These are phyloP conservation scores for Amiota communis DNA, from an alignment of 2,888 invertebrate genomes.

Conservation along the genomic window DNA sequence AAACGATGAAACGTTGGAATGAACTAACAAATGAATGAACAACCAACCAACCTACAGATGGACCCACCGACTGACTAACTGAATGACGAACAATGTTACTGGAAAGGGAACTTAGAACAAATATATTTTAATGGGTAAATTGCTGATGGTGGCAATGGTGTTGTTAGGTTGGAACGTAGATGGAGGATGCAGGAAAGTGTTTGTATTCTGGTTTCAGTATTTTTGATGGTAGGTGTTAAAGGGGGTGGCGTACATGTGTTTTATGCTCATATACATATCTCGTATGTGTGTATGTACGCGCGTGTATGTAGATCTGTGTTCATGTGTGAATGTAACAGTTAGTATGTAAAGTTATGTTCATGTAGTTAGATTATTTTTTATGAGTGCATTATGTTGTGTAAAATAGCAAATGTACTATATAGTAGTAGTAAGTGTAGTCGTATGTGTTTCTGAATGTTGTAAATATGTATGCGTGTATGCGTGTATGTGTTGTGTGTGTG, in stretches of 20 bases:
- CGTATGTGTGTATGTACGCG: too few species aligned
- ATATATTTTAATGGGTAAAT: not conserved
- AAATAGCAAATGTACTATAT: constrained; percentile 47
- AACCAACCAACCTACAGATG: constrained; percentile 39
- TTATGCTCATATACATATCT: not conserved
- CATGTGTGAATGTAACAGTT: too few species aligned
- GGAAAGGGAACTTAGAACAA: not conserved
- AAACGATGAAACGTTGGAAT: not conserved
- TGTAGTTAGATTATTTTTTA: constrained; percentile 66
- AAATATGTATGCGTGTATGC: not conserved
- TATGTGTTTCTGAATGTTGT: not conserved
- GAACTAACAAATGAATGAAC: constrained; percentile 29
- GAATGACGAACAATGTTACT: not conserved
- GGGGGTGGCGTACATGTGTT: not conserved
- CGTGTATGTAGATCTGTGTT: too few species aligned
- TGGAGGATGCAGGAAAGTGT: too few species aligned
- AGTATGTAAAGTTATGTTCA: constrained; percentile 37
- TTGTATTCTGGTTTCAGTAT: constrained; percentile 45
- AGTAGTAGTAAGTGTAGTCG: too few species aligned
- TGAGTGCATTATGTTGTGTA: constrained; percentile 63
- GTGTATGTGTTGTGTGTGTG: not conserved
- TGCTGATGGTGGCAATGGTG: constrained; percentile 15
- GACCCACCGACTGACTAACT: not conserved
- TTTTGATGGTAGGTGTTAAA: constrained; percentile 18
- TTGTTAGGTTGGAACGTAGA: constrained; percentile 45